Evolutionary conservation across 2,113 vertebrate species (phyloP).

Genomic region (Rhinoptilus africanus): DNA sequence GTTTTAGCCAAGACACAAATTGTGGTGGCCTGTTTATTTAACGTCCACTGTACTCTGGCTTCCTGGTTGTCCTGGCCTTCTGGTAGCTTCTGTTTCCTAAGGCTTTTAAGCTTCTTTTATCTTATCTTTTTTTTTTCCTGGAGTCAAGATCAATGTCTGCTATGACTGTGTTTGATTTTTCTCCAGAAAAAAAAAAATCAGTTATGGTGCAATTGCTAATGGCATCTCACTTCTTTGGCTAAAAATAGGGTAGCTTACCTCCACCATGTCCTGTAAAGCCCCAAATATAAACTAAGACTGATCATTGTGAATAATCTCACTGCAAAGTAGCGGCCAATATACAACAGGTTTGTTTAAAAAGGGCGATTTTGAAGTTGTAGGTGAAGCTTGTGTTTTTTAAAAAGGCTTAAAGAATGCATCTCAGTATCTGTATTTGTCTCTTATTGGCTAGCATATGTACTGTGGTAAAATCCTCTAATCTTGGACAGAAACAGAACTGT

Average conservation of each 20-base stretch:
- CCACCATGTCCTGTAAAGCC: not conserved
- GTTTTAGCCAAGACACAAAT: not conserved
- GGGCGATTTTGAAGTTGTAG: not conserved
- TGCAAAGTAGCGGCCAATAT: not conserved
- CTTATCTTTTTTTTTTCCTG: not conserved
- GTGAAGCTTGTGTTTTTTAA: not conserved
- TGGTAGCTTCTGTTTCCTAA: not conserved
- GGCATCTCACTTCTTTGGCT: not conserved
- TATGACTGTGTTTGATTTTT: not conserved
- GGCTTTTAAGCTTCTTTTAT: not conserved
- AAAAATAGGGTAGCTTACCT: not conserved
- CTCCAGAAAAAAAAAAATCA: not conserved
- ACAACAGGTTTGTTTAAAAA: not conserved
- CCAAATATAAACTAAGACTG: not conserved
- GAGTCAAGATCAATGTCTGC: not conserved
- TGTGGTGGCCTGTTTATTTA: not conserved
- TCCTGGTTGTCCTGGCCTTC: not conserved
- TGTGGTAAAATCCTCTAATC: not conserved
- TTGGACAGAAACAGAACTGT: not conserved
- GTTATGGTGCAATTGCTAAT: not conserved
- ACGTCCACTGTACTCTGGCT: not conserved
- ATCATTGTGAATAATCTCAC: not conserved
- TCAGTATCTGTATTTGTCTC: not conserved
- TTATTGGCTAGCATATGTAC: not conserved
- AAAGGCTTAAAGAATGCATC: not conserved